Conservation (phyloP, 2,797 vertebrate genomes). For the Monodelphis domestica region DNA sequence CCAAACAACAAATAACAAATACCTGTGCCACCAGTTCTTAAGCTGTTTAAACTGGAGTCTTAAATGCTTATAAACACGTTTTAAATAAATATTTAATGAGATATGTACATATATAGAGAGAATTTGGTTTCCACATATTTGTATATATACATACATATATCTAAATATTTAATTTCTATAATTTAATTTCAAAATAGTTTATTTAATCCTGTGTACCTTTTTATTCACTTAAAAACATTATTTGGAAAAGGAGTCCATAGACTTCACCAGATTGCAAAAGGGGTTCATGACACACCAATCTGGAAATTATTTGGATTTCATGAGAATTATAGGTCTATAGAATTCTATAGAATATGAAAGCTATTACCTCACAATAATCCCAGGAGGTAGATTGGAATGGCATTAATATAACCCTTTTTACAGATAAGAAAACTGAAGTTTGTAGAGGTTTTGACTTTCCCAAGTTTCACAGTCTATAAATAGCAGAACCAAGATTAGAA, state of each 20-base stretch:
- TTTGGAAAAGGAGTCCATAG: neutral
- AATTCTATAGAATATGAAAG: neutral
- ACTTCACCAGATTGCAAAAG: neutral
- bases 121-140: no score
- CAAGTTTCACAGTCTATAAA: neutral
- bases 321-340: neutral
- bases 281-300: neutral
- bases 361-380: neutral
- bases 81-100: no score
- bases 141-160: no score
- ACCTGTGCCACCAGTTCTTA: neutral
- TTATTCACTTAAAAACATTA: neutral
- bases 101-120: no score
- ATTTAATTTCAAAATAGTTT: neutral
- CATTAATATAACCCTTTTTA: neutral
- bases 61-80: no score
- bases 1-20: no score
- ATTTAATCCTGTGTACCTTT: neutral
- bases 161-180: no score
- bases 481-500: neutral
- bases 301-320: neutral
- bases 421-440: neutral
- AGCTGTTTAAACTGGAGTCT: constrained; percentile 8
- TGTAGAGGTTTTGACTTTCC: neutral
- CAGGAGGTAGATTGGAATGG: neutral